A percentile compares a stretch with the other conserved stretches of the same genome.
Evolutionary conservation across 2,797 vertebrate genomes (phyloP).

Genomic region (Acestrorhynchus altus): DNA sequence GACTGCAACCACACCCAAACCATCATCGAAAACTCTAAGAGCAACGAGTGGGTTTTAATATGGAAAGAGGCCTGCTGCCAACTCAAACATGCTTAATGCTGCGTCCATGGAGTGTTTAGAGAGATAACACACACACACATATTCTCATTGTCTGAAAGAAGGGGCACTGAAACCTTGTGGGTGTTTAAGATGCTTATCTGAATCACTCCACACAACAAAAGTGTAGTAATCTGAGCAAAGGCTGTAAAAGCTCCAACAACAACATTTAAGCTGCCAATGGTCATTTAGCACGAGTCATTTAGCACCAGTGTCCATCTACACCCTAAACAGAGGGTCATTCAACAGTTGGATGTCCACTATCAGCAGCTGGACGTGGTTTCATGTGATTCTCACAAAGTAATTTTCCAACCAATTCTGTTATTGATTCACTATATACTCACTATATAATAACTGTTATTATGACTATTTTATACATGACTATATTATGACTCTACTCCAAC

Average conservation of each 20-base stretch:
- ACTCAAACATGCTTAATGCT: constrained; percentile 88
- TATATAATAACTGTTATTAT: not conserved
- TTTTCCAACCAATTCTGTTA: not conserved
- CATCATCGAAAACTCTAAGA: constrained; percentile 75
- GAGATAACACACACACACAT: constrained; percentile 78
- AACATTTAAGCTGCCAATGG: not conserved
- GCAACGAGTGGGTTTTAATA: constrained; percentile 86
- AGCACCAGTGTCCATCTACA: not conserved
- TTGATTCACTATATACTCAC: not conserved
- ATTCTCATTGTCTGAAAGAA: constrained; percentile 68
- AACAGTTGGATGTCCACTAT: not conserved
- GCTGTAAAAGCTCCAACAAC: constrained; percentile 3
- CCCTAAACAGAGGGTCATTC: not conserved
- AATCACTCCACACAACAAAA: constrained; percentile 28
- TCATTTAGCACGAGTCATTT: not conserved
- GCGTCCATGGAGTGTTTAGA: constrained; percentile 81
- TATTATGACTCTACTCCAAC: too few species aligned
- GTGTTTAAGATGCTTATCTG: constrained; percentile 52
- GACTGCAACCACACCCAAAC: constrained; percentile 71
- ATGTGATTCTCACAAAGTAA: not conserved
- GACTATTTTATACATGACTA: too few species aligned
- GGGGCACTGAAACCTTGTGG: constrained; percentile 33
- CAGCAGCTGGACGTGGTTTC: not conserved
- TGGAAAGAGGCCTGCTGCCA: constrained; percentile 89
- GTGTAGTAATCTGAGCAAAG: constrained; percentile 36